Evolutionary conservation across 2,888 invertebrate genomes (phyloP).

Genomic region (Cosmia pyralina): DNA sequence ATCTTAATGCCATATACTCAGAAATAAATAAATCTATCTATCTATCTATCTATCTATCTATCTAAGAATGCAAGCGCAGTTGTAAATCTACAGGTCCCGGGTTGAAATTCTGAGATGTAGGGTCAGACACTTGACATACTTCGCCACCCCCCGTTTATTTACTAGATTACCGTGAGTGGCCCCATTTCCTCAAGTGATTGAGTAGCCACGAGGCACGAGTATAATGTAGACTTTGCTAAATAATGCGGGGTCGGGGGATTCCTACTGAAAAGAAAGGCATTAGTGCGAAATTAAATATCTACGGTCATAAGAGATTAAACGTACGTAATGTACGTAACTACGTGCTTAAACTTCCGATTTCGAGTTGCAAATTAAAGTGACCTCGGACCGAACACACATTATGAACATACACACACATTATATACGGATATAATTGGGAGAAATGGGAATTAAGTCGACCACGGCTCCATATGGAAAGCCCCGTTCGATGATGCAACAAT

Average conservation of each 20-base stretch:
- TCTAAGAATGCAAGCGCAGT: not conserved
- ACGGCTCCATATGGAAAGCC: not conserved
- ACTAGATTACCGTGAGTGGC: constrained; percentile 21
- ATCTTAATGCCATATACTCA: too few species aligned
- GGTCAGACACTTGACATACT: constrained; percentile 12
- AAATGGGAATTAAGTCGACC: not conserved
- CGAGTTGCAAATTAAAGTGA: not conserved
- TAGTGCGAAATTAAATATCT: not conserved
- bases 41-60: too few species aligned
- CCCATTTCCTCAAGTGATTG: constrained; percentile 18
- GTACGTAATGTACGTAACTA: not conserved
- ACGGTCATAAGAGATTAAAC: not conserved
- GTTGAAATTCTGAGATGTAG: constrained; percentile 2
- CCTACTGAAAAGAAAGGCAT: not conserved
- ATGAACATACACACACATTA: too few species aligned
- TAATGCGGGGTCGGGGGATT: constrained; percentile 1
- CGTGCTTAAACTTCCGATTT: constrained; percentile 7
- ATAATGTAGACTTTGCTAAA: constrained; percentile 1
- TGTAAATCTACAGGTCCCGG: not conserved
- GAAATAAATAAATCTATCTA: too few species aligned
- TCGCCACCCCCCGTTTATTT: constrained; percentile 21
- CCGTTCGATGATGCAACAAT: constrained; percentile 7
- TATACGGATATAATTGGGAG: not conserved
- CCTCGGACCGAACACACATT: not conserved
- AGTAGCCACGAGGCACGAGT: not conserved